These are phyloP conservation scores for Amblyraja radiata DNA, from an alignment of 2,797 vertebrate species.

Conservation along the genomic window DNA sequence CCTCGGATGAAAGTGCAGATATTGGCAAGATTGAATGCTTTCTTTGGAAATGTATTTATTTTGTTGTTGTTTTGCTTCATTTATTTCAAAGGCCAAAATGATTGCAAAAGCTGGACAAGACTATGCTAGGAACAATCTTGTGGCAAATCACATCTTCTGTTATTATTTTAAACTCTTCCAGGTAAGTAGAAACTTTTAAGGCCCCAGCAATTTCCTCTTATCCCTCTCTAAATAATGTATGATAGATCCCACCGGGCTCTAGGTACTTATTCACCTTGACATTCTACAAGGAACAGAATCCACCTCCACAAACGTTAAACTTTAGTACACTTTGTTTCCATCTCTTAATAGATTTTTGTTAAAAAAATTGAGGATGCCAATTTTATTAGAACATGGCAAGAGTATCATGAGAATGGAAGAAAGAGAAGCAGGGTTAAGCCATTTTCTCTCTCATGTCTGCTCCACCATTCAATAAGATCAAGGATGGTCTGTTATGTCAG, in stretches of 20 bases:
- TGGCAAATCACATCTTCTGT: constrained; percentile 86
- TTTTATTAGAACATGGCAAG: background rate
- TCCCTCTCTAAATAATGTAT: no score
- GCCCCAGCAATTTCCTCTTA: no score
- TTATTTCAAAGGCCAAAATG: constrained; percentile 66
- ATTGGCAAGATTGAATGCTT: background rate
- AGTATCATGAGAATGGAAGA: background rate
- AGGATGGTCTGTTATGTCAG: no score
- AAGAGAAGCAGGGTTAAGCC: no score
- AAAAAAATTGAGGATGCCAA: background rate
- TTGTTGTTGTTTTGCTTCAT: constrained; percentile 20
- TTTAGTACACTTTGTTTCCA: background rate
- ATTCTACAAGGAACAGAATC: no score
- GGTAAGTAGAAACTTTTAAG: constrained; percentile 57
- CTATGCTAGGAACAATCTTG: constrained; percentile 82
- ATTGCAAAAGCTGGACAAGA: constrained; percentile 81
- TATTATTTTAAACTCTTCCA: constrained; percentile 92
- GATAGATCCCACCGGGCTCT: no score
- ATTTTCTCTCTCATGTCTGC: no score
- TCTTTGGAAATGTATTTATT: background rate
- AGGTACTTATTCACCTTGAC: no score
- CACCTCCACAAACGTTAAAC: background rate
- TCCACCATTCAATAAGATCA: no score
- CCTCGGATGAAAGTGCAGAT: background rate
- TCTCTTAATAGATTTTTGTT: background rate